A percentile compares a stretch with the other conserved stretches of the same genome.
Evolutionary conservation across 2,797 vertebrate species (phyloP).

Genomic region (Australoheros facetus): DNA sequence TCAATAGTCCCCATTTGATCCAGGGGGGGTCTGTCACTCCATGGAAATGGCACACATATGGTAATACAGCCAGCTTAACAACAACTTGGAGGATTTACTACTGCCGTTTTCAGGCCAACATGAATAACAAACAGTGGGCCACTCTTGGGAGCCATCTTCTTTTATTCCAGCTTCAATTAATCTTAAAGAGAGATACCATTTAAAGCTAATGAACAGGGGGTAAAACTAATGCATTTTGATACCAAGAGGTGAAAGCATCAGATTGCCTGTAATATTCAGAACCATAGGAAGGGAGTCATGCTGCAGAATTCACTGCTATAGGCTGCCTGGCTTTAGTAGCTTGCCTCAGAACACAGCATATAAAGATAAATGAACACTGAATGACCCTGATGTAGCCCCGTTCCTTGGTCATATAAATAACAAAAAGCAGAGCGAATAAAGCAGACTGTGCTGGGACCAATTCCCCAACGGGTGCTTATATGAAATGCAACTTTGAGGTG

Average conservation of each 20-base stretch:
- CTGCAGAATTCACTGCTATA: constrained; percentile 19
- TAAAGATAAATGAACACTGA: constrained; percentile 78
- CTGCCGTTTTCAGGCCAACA: constrained; percentile 78
- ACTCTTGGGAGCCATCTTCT: constrained; percentile 77
- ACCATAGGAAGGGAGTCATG: constrained; percentile 16
- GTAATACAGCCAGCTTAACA: constrained; percentile 84
- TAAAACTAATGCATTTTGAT: constrained; percentile 68
- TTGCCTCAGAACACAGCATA: constrained; percentile 55
- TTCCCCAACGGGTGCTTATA: constrained; percentile 88
- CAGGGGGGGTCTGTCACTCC: constrained; percentile 81
- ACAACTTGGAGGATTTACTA: constrained; percentile 85
- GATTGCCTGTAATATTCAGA: constrained; percentile 55
- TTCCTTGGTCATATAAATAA: constrained; percentile 92
- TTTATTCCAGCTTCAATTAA: constrained; percentile 81
- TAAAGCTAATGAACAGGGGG: constrained; percentile 77
- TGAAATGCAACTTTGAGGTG: constrained; percentile 85
- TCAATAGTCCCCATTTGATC: constrained; percentile 90
- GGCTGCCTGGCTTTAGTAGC: constrained; percentile 42
- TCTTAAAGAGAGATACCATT: constrained; percentile 81
- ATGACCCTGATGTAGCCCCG: constrained; percentile 73
- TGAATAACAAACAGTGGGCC: constrained; percentile 81
- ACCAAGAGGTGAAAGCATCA: constrained; percentile 54
- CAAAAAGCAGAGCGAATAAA: constrained; percentile 83
- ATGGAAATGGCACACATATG: constrained; percentile 86
- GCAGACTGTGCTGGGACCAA: constrained; percentile 75